These are phyloP conservation scores for Calycopis cecrops DNA, from an alignment of 1,140 invertebrate genomes.

Conservation along the genomic window DNA sequence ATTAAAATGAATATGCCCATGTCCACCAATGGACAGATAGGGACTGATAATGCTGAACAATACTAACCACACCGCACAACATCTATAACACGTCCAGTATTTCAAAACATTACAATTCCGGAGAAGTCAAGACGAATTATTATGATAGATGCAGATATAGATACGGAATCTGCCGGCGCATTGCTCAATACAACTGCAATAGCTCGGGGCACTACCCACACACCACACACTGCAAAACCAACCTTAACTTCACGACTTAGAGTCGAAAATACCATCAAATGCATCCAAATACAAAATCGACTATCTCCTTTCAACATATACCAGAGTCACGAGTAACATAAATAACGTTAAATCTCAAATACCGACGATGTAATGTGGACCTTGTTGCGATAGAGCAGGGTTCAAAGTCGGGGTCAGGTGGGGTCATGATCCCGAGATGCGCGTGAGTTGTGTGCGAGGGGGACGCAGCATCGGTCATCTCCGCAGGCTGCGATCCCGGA, in stretches of 20 bases:
- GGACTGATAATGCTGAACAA: no score
- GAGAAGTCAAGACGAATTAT: conserved; percentile 17
- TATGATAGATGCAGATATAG: conserved; percentile 20
- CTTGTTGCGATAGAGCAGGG: conserved; percentile 26
- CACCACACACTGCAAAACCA: conserved; percentile 11
- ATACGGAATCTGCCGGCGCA: conserved; percentile 20
- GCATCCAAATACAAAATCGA: conserved; percentile 25
- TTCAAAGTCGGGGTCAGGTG: conserved; percentile 21
- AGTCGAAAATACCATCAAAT: conserved; percentile 19
- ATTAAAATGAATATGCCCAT: no score
- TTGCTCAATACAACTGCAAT: conserved; percentile 40
- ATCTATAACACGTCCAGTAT: background rate
- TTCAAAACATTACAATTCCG: conserved; percentile 12
- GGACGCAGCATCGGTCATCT: conserved; percentile 21
- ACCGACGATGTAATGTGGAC: conserved; percentile 28
- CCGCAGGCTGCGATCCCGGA: conserved; percentile 5
- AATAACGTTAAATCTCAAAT: conserved; percentile 55
- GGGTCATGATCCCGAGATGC: conserved; percentile 21
- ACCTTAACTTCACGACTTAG: conserved; percentile 12
- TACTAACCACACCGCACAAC: no score
- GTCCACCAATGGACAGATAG: no score
- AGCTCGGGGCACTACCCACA: conserved; percentile 29
- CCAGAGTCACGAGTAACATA: conserved; percentile 64
- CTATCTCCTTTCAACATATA: conserved; percentile 58
- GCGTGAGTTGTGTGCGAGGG: conserved; percentile 28